Conservation (phyloP, 1,140 invertebrate genomes). For the Odontomachus brunneus region DNA sequence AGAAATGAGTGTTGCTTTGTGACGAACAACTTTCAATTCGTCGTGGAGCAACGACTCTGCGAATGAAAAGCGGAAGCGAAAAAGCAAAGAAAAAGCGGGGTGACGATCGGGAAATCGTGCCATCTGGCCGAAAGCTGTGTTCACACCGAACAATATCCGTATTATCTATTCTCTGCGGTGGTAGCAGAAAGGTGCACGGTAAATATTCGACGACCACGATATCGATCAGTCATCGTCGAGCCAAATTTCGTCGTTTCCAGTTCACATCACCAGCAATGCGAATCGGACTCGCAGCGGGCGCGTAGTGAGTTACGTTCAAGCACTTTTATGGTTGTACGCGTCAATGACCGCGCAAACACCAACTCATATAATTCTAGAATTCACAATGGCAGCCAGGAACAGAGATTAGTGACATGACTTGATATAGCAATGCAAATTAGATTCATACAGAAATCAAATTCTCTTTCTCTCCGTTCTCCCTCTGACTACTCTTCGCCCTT, state of each 20-base stretch:
- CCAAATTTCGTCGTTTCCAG: conserved; percentile 50
- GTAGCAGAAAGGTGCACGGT: conserved; percentile 66
- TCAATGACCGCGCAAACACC: neutral
- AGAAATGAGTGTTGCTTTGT: neutral
- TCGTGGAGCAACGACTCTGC: conserved; percentile 25
- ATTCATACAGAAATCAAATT: neutral
- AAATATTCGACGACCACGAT: conserved; percentile 56
- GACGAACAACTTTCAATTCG: neutral
- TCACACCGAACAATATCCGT: conserved; percentile 73
- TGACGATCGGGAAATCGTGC: conserved; percentile 73
- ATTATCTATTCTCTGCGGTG: conserved; percentile 70
- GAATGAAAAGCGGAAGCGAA: conserved; percentile 58
- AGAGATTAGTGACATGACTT: conserved; percentile 4
- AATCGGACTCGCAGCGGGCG: conserved; percentile 49
- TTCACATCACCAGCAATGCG: conserved; percentile 33
- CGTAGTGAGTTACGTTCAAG: conserved; percentile 41
- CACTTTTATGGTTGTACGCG: neutral
- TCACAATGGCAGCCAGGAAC: neutral
- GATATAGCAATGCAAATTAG: neutral
- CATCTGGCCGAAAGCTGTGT: conserved; percentile 73
- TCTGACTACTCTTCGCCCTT: no score
- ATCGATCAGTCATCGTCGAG: conserved; percentile 66
- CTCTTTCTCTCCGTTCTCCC: no score
- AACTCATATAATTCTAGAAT: conserved; percentile 28
- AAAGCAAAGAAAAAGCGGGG: conserved; percentile 58